Base-by-base conservation (phyloP, 2,888 invertebrate genomes). In the Mythimna ferrago region DNA sequence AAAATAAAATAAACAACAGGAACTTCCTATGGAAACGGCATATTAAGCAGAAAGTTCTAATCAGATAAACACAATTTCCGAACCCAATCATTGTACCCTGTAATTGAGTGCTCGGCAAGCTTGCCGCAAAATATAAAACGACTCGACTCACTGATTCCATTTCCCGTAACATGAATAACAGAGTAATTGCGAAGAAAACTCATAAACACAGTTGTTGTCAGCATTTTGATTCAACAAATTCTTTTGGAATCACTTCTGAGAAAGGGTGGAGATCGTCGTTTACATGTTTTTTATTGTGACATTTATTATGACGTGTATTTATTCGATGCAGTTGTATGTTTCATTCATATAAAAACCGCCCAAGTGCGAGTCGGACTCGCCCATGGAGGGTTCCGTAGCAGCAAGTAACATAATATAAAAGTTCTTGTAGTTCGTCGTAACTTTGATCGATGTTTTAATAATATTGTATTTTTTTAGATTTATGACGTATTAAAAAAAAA, bases 51-150 rank as follows among this genome's bases (percentile, higher is more conserved):
- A 53, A 41, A 41, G 1, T 60, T 73, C 9, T 72, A 48, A 73
- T 73, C 57, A 44, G 26, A 63, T 53, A 53, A 72, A 19, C 35
- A 63, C 21, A 73, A 54, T 64, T 21, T 80, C 63, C 48, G 11
- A 9, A 14, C 16, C 1, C 32, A 60, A 61, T 56, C 38, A 41
- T 60, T 56, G 73, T 51, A 9, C 32, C 35, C 11, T 26, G 32
- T 58, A 66, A 54, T 57, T 62, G 48, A 61, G 54, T 32, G 56
- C 9, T 66, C n/a, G n/a, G 56, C 57, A 65, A 7, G 10, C 26
- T 74, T 19, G 51, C 54, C 51, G n/a, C 44, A 16, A 80, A 64
- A 76, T 19, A 60, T 64, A 38, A 80, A 75, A 62, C 61, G 38
- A 62, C 19, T 56, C 44, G 66, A 66, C 57, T 76, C 41, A 60